Percentiles rank a stretch among this genome's conserved stretches.
These are phyloP conservation scores for Drosophila quadrilineata DNA, from an alignment of 1,140 invertebrate species.

Conservation along the genomic window DNA sequence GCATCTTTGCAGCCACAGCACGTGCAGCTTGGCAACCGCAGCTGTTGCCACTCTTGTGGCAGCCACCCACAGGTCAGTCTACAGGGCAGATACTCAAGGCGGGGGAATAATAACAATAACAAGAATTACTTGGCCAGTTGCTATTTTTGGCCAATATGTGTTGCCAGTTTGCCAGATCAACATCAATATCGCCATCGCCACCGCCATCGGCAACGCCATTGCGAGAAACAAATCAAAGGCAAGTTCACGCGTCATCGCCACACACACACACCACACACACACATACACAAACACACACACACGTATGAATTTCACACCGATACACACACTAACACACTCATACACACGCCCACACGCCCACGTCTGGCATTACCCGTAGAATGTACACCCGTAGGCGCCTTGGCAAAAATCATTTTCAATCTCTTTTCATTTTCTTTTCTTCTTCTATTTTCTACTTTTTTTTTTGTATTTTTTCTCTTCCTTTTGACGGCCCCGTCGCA, in stretches of 20 bases:
- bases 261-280: slow-evolving; percentile 13
- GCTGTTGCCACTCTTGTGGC: not conserved
- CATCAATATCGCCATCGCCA: not conserved
- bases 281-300: slow-evolving; percentile 8
- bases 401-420: slow-evolving; percentile 15
- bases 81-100: not conserved
- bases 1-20: slow-evolving; percentile 20
- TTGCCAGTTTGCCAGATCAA: slow-evolving; percentile 6
- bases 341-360: slow-evolving; percentile 49
- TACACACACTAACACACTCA: not conserved
- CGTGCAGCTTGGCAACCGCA: not conserved
- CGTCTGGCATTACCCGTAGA: slow-evolving; percentile 45
- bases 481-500: slow-evolving; percentile 60
- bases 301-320: too few species aligned
- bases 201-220: not conserved
- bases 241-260: slow-evolving; percentile 74
- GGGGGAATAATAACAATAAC: slow-evolving; percentile 22
- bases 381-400: slow-evolving; percentile 37
- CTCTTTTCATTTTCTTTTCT: slow-evolving; percentile 18
- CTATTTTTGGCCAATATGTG: slow-evolving; percentile 61
- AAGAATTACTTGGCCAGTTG: slow-evolving; percentile 18
- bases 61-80: not conserved
- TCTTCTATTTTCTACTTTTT: slow-evolving; percentile 25
- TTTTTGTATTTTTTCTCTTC: slow-evolving; percentile 24
- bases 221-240: slow-evolving; percentile 69